Evolutionary conservation across 1,140 invertebrate species (phyloP).

Genomic region (Oedothorax gibbosus): DNA sequence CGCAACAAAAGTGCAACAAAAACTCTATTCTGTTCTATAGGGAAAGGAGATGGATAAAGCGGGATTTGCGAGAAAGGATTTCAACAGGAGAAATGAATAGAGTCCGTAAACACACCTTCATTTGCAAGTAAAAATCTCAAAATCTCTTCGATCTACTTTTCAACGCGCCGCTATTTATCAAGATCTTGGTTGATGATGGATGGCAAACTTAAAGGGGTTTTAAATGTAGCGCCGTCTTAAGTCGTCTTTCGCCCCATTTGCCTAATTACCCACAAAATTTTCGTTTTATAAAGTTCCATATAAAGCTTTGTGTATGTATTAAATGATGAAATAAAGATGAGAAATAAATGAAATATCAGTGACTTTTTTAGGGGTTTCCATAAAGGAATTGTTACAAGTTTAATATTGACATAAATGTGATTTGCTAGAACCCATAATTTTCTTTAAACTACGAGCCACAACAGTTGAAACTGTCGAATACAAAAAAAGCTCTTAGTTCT

Average conservation of each 20-base stretch:
- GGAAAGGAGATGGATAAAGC: constrained; percentile 40
- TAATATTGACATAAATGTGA: too few species aligned
- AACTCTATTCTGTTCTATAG: constrained; percentile 13
- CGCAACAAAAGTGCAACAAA: constrained; percentile 35
- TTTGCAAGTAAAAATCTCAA: constrained; percentile 48
- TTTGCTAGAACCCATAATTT: too few species aligned
- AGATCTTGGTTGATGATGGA: constrained; percentile 23
- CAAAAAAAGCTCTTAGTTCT: too few species aligned
- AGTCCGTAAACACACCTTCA: constrained; percentile 42
- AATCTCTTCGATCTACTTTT: constrained; percentile 49
- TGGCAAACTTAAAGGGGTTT: constrained; percentile 41
- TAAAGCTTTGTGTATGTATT: too few species aligned
- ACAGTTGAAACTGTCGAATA: too few species aligned
- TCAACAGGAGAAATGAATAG: constrained; percentile 42
- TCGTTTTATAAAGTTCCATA: too few species aligned
- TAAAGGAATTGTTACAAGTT: too few species aligned
- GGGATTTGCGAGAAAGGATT: constrained; percentile 40
- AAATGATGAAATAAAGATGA: too few species aligned
- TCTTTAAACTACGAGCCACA: too few species aligned
- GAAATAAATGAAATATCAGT: too few species aligned
- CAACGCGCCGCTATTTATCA: constrained; percentile 41
- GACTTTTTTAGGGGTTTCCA: too few species aligned
- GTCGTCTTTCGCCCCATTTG: constrained; percentile 16
- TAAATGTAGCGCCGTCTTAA: constrained; percentile 31
- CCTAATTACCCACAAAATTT: too few species aligned